Percentiles rank a stretch among this genome's conserved stretches.
Conservation (phyloP, 2,888 invertebrate species). For the Heterodera filipjevi region DNA sequence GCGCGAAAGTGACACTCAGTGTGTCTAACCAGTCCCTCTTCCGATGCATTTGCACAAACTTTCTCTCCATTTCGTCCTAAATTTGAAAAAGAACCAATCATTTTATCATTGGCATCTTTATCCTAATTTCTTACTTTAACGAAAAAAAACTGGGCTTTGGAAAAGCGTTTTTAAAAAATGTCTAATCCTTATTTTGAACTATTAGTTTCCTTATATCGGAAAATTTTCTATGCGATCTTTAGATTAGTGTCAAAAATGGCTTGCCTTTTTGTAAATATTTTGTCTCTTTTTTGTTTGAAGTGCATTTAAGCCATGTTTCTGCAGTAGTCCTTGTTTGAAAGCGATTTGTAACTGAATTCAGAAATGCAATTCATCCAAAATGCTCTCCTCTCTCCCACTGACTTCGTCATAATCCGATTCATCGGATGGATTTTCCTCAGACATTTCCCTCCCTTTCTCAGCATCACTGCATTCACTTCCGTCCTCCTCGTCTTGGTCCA, state of each 20-base stretch:
- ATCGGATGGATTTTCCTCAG: background rate
- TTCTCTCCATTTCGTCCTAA: conserved; percentile 51
- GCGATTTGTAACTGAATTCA: conserved; percentile 81
- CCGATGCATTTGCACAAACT: conserved; percentile 47
- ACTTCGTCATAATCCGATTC: conserved; percentile 14
- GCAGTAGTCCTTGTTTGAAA: conserved; percentile 81
- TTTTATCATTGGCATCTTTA: no score
- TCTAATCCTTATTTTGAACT: no score
- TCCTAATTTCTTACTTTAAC: no score
- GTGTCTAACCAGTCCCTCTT: conserved; percentile 59
- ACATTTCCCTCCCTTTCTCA: background rate
- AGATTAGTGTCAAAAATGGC: no score
- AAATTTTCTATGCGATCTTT: no score
- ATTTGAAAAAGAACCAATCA: background rate
- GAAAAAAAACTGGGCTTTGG: no score
- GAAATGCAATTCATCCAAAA: background rate
- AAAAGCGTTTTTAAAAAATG: no score
- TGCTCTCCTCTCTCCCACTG: background rate
- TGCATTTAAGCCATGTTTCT: conserved; percentile 75
- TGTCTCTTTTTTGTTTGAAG: conserved; percentile 30
- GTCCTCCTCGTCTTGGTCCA: conserved; percentile 3
- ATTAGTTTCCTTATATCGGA: no score
- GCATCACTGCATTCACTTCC: background rate
- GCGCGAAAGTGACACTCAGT: conserved; percentile 52
- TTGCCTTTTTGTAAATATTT: conserved; percentile 78